Evolutionary conservation across 2,888 invertebrate species (phyloP).

Genomic region (Clunio marinus): DNA sequence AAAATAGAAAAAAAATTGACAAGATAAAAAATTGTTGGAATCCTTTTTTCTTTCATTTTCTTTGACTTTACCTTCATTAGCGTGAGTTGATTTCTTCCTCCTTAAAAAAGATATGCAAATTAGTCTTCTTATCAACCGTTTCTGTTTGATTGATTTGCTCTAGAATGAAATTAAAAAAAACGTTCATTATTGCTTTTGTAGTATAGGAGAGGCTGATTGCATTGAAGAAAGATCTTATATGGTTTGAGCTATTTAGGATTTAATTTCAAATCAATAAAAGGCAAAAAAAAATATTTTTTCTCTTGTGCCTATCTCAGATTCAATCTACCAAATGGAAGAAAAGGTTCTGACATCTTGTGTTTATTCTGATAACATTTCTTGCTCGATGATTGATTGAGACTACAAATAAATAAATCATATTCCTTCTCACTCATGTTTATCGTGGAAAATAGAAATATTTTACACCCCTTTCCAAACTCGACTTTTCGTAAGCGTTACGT

Average conservation of each 20-base stretch:
- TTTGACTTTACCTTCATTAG: slow-evolving; percentile 30
- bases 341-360: slow-evolving; percentile 17
- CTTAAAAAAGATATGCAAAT: slow-evolving; percentile 31
- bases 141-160: slow-evolving; percentile 38
- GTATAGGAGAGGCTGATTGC: background rate
- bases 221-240: background rate
- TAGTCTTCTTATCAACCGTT: slow-evolving; percentile 31
- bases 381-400: slow-evolving; percentile 35
- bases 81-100: background rate
- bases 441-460: slow-evolving; percentile 10
- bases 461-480: slow-evolving; percentile 5
- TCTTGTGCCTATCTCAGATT: background rate
- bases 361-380: slow-evolving; percentile 31
- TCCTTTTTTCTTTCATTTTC: background rate
- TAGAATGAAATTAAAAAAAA: slow-evolving; percentile 28
- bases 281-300: background rate
- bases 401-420: slow-evolving; percentile 39
- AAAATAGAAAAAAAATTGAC: slow-evolving; percentile 29
- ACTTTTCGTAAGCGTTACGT: background rate
- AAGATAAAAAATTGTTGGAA: slow-evolving; percentile 25
- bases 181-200: slow-evolving; percentile 33
- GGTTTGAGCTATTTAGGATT: slow-evolving; percentile 20
- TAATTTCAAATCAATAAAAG: slow-evolving; percentile 36
- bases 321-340: slow-evolving; percentile 19
- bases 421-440: background rate